Conservation (phyloP, 2,797 vertebrate genomes). For the Ptychadena robeensis region DNA sequence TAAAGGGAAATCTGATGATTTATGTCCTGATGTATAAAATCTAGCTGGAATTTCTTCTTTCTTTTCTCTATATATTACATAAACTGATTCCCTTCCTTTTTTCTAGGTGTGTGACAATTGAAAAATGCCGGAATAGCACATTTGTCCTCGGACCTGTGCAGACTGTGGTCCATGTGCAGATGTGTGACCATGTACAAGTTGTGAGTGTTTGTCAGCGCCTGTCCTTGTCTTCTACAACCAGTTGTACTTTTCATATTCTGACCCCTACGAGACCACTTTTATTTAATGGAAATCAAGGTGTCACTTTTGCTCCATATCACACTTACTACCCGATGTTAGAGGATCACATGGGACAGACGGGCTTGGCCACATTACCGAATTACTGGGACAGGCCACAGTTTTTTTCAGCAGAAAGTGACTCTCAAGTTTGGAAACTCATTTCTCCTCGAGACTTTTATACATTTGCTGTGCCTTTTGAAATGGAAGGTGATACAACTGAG, state of each 20-base stretch:
- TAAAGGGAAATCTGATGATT: too few relatives aligned
- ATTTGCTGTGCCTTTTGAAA: slow-evolving; percentile 90
- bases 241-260: slow-evolving; percentile 82
- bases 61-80: too few relatives aligned
- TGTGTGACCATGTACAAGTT: slow-evolving; percentile 86
- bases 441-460: slow-evolving; percentile 82
- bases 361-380: slow-evolving; percentile 92
- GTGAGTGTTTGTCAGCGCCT: slow-evolving; percentile 84
- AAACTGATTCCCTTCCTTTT: too few relatives aligned
- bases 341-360: slow-evolving; percentile 93
- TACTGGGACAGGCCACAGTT: slow-evolving; percentile 88
- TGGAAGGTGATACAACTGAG: slow-evolving; percentile 93
- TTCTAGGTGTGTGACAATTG: slow-evolving; percentile 87
- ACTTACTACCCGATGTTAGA: slow-evolving; percentile 93
- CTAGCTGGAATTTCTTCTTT: too few relatives aligned
- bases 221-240: slow-evolving; percentile 78
- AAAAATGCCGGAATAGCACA: slow-evolving; percentile 89
- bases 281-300: slow-evolving; percentile 83
- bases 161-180: slow-evolving; percentile 84
- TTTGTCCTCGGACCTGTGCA: slow-evolving; percentile 93
- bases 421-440: slow-evolving; percentile 79
- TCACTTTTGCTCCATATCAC: slow-evolving; percentile 91
- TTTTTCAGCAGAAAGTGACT: slow-evolving; percentile 77
- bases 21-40: too few relatives aligned
- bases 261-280: slow-evolving; percentile 89